Base-by-base conservation (phyloP, 2,797 vertebrate species). In the Mareca penelope region DNA sequence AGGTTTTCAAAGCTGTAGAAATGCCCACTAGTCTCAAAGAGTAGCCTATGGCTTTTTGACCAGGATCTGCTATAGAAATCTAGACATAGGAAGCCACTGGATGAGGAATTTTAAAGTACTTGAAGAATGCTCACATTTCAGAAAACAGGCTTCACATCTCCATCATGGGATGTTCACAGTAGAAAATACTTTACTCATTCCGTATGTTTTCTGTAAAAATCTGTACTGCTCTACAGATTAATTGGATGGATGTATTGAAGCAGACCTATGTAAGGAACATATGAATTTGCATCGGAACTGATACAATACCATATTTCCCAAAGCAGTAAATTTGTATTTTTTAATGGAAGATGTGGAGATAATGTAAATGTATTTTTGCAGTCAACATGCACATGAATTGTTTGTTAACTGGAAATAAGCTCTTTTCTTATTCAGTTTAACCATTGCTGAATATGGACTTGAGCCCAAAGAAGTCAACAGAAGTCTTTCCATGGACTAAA, bases 401-500 rank as follows among this genome's bases (percentile, higher is more conserved):
- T 93, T 89, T 95, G 44, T 81, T 93, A 89, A 82, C 33, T 82
- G 57, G 50, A 90, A 94, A 90, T 75, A 84, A 86, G 9, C 18
- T 90, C 14, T 81, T 86, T 64, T 88, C 75, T 46, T 87, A 77
- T 82, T 93, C 33, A 82, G 19, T 75, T 90, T 87, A 89, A 89
- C 37, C 11, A 82, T 75, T 93, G 50, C 64, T 87, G 75, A 87
- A 55, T 76, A 85, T 64, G 71, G 85, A 76, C 60, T 80, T 56
- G 24, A 84, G 85, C 48, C 80, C 71, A 84, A 89, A 63, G 67
- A 79, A 88, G 67, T 67, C 73, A 91, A 59, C 46, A 77, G 71
- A 83, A 95, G 59, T 86, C 82, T 85, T 94, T 93, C 52, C 59
- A 57, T 57, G 44, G 70, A 42, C 48, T 67, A 76, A 96, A 96